A percentile compares a stretch with the other conserved stretches of the same genome.
These are phyloP conservation scores for Loris lydekkerianus DNA, from an alignment of 2,797 vertebrate species.

Conservation along the genomic window DNA sequence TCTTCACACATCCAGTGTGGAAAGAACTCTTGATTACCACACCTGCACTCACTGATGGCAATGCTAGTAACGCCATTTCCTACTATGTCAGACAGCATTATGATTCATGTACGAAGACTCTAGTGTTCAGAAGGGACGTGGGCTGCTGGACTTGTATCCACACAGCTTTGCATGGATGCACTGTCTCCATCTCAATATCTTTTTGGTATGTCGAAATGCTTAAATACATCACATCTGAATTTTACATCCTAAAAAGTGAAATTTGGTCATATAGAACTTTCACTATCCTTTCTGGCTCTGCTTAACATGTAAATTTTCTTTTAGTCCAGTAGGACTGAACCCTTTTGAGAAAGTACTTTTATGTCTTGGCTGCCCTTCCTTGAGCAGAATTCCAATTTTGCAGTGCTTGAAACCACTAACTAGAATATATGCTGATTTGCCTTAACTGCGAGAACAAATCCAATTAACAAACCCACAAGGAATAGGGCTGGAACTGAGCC, in stretches of 20 bases:
- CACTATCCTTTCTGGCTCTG: slow-evolving; percentile 62
- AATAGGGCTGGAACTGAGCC: slow-evolving; percentile 34
- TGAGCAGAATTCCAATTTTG: slow-evolving; percentile 74
- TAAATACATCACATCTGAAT: slow-evolving; percentile 39
- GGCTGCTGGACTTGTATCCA: slow-evolving; percentile 9
- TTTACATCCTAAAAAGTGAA: slow-evolving; percentile 19
- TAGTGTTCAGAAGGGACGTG: neutral
- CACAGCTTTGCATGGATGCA: neutral
- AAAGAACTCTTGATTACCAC: slow-evolving; percentile 11
- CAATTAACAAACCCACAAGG: slow-evolving; percentile 79
- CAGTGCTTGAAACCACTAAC: slow-evolving; percentile 70
- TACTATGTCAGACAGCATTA: neutral
- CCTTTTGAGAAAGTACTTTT: slow-evolving; percentile 70
- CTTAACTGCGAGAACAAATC: slow-evolving; percentile 75
- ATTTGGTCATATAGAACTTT: slow-evolving; percentile 37
- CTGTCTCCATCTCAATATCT: neutral
- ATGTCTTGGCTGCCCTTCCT: slow-evolving; percentile 74
- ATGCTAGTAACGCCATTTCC: neutral
- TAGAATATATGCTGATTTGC: slow-evolving; percentile 73
- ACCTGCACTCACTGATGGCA: neutral
- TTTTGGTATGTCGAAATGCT: slow-evolving; percentile 22
- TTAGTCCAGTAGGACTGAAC: slow-evolving; percentile 59
- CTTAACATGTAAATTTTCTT: slow-evolving; percentile 64
- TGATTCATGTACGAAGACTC: neutral
- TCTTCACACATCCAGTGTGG: slow-evolving; percentile 6